These are phyloP conservation scores for Falco naumanni DNA, from an alignment of 2,797 vertebrate species.

Conservation along the genomic window DNA sequence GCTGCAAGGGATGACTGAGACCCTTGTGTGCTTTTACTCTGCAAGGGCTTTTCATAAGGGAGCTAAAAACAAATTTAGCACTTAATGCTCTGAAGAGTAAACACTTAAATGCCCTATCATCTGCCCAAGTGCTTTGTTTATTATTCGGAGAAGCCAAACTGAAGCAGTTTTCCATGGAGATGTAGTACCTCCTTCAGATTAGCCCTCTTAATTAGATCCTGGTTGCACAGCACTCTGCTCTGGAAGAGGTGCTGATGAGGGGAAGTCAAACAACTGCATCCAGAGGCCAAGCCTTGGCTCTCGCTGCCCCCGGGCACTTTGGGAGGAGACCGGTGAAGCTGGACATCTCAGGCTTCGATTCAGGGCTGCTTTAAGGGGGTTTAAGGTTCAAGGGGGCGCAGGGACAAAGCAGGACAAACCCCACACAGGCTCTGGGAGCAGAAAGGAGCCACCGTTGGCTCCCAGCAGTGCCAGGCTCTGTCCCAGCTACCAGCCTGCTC, in stretches of 20 bases:
- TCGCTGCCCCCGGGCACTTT: neutral
- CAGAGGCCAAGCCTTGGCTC: neutral
- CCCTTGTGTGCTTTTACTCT: constrained; percentile 38
- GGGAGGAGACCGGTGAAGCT: neutral
- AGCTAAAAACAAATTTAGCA: constrained; percentile 70
- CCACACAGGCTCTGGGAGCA: accelerated
- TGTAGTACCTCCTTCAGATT: constrained; percentile 64
- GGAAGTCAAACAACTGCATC: neutral
- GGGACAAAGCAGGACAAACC: neutral
- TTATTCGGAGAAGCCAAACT: constrained; percentile 66
- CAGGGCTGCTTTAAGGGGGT: neutral
- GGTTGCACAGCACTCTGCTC: neutral
- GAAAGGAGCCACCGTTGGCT: neutral
- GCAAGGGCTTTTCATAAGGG: constrained; percentile 44
- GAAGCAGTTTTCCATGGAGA: constrained; percentile 73
- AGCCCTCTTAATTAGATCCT: constrained; percentile 57
- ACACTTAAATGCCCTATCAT: constrained; percentile 68
- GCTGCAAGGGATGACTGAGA: neutral
- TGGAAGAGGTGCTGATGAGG: neutral
- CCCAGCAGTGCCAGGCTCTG: accelerated
- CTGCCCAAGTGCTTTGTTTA: constrained; percentile 75
- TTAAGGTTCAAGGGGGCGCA: neutral
- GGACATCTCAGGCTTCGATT: neutral
- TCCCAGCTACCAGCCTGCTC: neutral
- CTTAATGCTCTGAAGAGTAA: constrained; percentile 69